Base-by-base conservation (phyloP, 2,113 vertebrate species). In the Lepidothrix coronata region DNA sequence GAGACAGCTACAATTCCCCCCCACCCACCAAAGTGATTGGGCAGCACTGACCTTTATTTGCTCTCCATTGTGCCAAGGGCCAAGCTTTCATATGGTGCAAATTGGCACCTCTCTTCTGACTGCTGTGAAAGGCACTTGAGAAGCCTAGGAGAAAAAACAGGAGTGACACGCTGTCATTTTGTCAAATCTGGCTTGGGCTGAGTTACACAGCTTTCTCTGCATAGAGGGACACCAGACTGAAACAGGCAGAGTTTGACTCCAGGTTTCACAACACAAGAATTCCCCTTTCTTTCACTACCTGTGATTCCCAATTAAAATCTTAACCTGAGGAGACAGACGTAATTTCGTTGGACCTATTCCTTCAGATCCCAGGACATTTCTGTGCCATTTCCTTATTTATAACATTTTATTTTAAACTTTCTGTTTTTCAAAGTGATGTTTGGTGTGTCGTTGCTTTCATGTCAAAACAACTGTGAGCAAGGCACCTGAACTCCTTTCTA, bases 1-100 rank as follows among this genome's bases (percentile, higher is more conserved):
- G 9, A 22, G 28, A 25, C 6, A 76, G 58, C 65, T 73, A 62
- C 12, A 63, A 5, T 59, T 52, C 9, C 5, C 4, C 19, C 8
- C 0, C 0, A 5, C 65, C 70, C 13, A 9, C 2, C 3, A 14
- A 61, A 89, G 17, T 27, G 17, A 17, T 31, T 1, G 4, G 16
- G 12, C 12, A 79, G 33, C 27, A 19, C 31, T 33, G 19, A 11
- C 25, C 14, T 76, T 67, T 79, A 21, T 85, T 73, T 27, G 14
- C 14, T 39, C 30, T 75, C 11, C 11, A 1, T 27, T 55, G 12
- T 43, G 33, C n/a, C n/a, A 35, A 84, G 63, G 43, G 21, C 8
- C 31, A 51, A 35, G 21, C 54, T 70, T 72, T 84, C 28, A 14
- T 30, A 9, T 2, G 2, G 28, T 30, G 55, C 48, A 44, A 77